Percentiles rank a stretch among this genome's conserved stretches.
phyloP scores from a whole-genome alignment of 92 coral and sea anemone genomes.

The Zoanthus sansibaricus region DNA sequence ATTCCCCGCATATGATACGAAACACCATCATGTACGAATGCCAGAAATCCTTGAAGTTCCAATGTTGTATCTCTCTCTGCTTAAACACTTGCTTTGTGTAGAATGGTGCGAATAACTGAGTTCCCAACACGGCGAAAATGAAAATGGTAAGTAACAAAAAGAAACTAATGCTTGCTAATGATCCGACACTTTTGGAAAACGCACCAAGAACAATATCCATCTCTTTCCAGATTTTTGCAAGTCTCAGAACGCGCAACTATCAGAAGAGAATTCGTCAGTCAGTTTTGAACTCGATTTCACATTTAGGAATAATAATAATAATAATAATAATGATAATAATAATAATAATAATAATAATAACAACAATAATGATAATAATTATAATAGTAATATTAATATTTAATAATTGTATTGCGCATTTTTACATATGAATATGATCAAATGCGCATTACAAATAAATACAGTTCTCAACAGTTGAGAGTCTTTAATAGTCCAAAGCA shows the following conservation, averaged over 20 bases:
- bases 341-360: no score
- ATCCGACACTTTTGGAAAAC: slow-evolving; percentile 35
- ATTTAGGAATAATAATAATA: no score
- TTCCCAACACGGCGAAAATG: slow-evolving; percentile 64
- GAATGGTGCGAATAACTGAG: slow-evolving; percentile 44
- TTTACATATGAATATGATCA: no score
- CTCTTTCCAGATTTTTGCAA: slow-evolving; percentile 49
- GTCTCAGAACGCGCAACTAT: slow-evolving; percentile 47
- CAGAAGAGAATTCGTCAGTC: not conserved
- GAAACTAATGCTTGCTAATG: slow-evolving; percentile 41
- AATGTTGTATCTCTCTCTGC: slow-evolving; percentile 15
- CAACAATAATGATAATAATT: no score
- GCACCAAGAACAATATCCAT: slow-evolving; percentile 39
- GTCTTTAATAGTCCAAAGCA: no score
- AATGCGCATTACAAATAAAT: no score
- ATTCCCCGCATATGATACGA: slow-evolving; percentile 63
- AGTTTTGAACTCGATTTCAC: not conserved
- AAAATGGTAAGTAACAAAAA: slow-evolving; percentile 41
- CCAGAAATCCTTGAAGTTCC: slow-evolving; percentile 59
- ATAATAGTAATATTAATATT: no score
- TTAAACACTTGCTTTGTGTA: slow-evolving; percentile 34
- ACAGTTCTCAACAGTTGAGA: no score
- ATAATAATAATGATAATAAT: no score
- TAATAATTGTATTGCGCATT: no score
- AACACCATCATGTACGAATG: slow-evolving; percentile 64